phyloP scores from a whole-genome alignment of 2,113 vertebrate genomes.

The Coreoperca whiteheadi region DNA sequence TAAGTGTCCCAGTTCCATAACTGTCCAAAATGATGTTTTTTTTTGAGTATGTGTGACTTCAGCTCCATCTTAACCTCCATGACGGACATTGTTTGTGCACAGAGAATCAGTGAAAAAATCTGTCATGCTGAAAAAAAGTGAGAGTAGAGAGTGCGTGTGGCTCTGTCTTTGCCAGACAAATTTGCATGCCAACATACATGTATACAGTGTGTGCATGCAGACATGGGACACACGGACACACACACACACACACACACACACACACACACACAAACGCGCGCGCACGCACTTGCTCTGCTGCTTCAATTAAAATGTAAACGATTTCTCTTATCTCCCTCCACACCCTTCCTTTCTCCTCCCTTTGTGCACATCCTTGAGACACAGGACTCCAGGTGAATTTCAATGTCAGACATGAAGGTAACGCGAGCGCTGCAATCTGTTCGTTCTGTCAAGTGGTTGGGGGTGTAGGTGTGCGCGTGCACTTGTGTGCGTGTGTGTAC shows the following conservation, averaged over 20 bases:
- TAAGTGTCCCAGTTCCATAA: constrained; percentile 47
- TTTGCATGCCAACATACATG: constrained; percentile 28
- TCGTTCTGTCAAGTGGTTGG: constrained; percentile 55
- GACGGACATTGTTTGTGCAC: constrained; percentile 15
- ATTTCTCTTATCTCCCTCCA: constrained; percentile 69
- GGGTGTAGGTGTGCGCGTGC: constrained; percentile 42
- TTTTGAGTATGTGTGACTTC: constrained; percentile 20
- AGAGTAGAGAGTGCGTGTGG: constrained; percentile 7
- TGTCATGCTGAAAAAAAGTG: constrained; percentile 28
- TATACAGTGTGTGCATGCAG: constrained; percentile 6
- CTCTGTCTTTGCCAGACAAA: constrained; percentile 23
- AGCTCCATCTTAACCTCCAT: constrained; percentile 31
- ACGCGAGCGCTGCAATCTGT: constrained; percentile 70
- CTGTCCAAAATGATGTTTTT: constrained; percentile 25
- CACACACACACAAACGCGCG: neutral
- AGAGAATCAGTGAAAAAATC: constrained; percentile 10
- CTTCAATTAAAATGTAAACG: constrained; percentile 68
- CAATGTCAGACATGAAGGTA: constrained; percentile 73
- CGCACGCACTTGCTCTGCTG: neutral
- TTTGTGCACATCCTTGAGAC: constrained; percentile 50
- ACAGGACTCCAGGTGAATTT: constrained; percentile 75
- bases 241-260: neutral
- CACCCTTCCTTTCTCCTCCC: constrained; percentile 29
- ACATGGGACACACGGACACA: neutral
- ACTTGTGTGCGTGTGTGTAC: constrained; percentile 36